phyloP scores from a whole-genome alignment of 2,113 vertebrate species.

The Alectura lathami region DNA sequence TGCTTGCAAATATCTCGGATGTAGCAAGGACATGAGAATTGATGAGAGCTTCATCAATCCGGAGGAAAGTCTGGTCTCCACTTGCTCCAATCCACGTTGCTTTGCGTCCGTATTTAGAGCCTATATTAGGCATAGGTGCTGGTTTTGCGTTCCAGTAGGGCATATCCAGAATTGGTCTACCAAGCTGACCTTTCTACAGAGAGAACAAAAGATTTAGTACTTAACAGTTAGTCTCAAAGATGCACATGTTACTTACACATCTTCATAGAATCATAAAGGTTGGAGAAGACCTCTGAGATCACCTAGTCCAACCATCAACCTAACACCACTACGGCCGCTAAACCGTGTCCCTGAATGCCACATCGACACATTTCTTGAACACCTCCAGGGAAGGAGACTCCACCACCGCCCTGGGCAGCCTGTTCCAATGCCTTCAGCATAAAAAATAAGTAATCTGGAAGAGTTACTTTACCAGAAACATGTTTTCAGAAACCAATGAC shows the following conservation, averaged over 20 bases:
- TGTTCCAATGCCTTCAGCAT: no score
- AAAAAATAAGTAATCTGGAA: neutral
- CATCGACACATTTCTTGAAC: no score
- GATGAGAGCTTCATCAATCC: constrained; percentile 98
- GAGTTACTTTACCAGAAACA: neutral
- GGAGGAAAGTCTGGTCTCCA: constrained; percentile 96
- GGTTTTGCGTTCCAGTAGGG: constrained; percentile 99
- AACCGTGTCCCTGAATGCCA: no score
- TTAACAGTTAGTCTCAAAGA: neutral
- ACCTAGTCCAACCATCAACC: no score
- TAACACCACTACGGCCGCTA: no score
- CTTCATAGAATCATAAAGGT: no score
- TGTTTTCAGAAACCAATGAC: neutral
- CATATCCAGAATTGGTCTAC: constrained; percentile 94
- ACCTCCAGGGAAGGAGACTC: no score
- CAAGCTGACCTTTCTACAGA: constrained; percentile 94
- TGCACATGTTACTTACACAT: neutral
- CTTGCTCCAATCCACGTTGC: constrained; percentile 98
- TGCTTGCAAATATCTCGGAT: constrained; percentile 98
- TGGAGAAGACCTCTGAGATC: no score
- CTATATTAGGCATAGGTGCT: constrained; percentile 97
- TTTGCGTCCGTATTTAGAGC: constrained; percentile 95
- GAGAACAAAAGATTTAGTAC: constrained; percentile 20
- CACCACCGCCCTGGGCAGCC: no score
- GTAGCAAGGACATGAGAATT: constrained; percentile 98